Base-by-base conservation (phyloP, 2,113 vertebrate genomes). In the Myanophis thanlyinensis region DNA sequence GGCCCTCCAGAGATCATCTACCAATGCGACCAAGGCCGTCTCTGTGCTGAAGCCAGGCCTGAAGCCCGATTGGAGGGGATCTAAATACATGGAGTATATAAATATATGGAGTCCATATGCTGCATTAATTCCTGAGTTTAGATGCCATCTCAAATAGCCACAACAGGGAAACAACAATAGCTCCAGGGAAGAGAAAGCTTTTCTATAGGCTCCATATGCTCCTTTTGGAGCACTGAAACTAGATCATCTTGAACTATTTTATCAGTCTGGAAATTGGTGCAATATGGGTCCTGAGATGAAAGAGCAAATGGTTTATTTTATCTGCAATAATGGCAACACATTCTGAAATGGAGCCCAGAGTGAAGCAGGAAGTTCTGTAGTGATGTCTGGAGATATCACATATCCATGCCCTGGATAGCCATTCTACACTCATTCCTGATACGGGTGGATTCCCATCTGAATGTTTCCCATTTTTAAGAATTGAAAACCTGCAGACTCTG, bases 301-400 rank as follows among this genome's bases (percentile, higher is more conserved):
- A 87, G 88, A 51, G 62, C 51, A 84, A 85, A 93, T 86, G 53
- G 87, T 86, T 93, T 93, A 89, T 93, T 93, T 91, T 93, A 89
- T 91, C 90, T 85, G 52, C 93, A 85, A 85, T 88, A 88, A 87
- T 90, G 92, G 40, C 92, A 46, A 51, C 20, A 49, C n/a, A 20
- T 86, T 89, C 54, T 91, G 90, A 91, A 93, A 62, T 59, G 87
- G 80, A 93, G 87, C 80, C 88, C 0, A 0, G 40, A 40, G 0
- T 0, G 46, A 86, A 89, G 7, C 52, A 67, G 52, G 30, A 27
- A 0, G 0, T 0, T 0, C 53, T 87, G 59, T 46, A 85, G 47
- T 85, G 87, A 53, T 67, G 51, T 89, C 35, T 46, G 90, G 86
- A 89, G 73, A 59, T 46, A 85, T 91, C 93, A 67, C 87, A 62